Conservation (phyloP, 2,888 invertebrate species). For the Ganaspis brasiliensis region DNA sequence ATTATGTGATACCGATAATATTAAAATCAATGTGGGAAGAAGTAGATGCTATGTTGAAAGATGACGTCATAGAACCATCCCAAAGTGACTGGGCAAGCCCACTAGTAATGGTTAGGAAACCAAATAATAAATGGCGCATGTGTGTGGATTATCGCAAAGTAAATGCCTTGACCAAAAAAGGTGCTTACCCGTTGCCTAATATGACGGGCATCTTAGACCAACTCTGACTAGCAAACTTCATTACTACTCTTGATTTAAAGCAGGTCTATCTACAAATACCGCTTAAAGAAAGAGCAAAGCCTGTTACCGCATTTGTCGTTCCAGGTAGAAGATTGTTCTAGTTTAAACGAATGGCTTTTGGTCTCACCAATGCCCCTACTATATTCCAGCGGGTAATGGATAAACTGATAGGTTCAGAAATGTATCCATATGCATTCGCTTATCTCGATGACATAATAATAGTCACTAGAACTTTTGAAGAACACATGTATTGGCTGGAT, state of each 20-base stretch:
- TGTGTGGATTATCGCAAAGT: neutral
- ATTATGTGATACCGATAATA: neutral
- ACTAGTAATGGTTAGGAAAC: conserved; percentile 64
- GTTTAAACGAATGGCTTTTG: conserved; percentile 56
- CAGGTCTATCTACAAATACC: neutral
- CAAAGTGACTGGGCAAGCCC: conserved; percentile 64
- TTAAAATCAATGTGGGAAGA: conserved; percentile 32
- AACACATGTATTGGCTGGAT: conserved; percentile 48
- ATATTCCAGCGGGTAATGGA: conserved; percentile 56
- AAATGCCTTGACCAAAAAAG: neutral
- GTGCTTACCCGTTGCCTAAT: neutral
- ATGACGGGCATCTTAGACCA: neutral
- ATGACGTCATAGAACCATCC: conserved; percentile 60
- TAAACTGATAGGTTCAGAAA: conserved; percentile 49
- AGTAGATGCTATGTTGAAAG: conserved; percentile 66
- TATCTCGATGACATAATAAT: conserved; percentile 59
- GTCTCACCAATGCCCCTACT: conserved; percentile 56
- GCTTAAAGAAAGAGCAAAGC: neutral
- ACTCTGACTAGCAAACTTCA: neutral
- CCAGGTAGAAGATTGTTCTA: conserved; percentile 55
- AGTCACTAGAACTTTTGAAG: conserved; percentile 51
- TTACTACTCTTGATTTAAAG: neutral
- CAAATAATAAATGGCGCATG: conserved; percentile 56
- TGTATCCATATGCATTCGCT: conserved; percentile 53
- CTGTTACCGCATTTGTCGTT: conserved; percentile 48